Evolutionary conservation across 2,113 vertebrate genomes (phyloP), one percentile per base, ranked within the genome.

Genomic region (Chelonoidis abingdonii): DNA sequence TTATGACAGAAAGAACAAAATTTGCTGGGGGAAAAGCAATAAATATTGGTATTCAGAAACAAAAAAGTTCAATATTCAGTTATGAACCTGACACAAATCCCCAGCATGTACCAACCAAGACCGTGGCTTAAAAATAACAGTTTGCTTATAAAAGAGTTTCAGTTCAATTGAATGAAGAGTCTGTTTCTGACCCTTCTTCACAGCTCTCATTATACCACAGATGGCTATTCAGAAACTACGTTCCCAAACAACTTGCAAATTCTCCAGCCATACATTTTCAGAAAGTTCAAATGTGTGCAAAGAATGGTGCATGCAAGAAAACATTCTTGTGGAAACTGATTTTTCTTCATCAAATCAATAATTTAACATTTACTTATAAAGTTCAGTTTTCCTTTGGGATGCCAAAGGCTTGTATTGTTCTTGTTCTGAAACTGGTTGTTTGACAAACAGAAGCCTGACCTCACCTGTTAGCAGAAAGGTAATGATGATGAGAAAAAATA

Each of bases 1-100:
- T 95, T 95, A 95, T 89, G 95, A 97, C 88, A 93, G 96, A 97
- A 97, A 97, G 95, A 97, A 95, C 90, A 95, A 97, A 97, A 93
- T 97, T 97, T 97, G 97, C 96, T 96, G 93, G 94, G 95, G 95
- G 94, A 96, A 98, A 98, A 96, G 90, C 78, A 96, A 94, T 97
- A 93, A 95, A 90, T 91, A 94, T n/a, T 85, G 50, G 54, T 54
- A 87, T 50, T 76, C 82, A 78, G 57, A 44, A 95, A 96, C 83
- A 93, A 95, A 92, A 96, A 62, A 54, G 94, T 86, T 95, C 93
- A 96, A 95, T 93, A 97, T 95, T 89, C 95, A 94, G 84, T 84
- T 94, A 95, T 80, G 94, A 97, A 87, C 35, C 86, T 59, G 84
- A 83, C 89, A 95, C 80, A 91, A 98, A 97, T 95, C 25, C 29